Conservation (phyloP, 2,888 invertebrate genomes). For the Orthonychiurus folsomi region DNA sequence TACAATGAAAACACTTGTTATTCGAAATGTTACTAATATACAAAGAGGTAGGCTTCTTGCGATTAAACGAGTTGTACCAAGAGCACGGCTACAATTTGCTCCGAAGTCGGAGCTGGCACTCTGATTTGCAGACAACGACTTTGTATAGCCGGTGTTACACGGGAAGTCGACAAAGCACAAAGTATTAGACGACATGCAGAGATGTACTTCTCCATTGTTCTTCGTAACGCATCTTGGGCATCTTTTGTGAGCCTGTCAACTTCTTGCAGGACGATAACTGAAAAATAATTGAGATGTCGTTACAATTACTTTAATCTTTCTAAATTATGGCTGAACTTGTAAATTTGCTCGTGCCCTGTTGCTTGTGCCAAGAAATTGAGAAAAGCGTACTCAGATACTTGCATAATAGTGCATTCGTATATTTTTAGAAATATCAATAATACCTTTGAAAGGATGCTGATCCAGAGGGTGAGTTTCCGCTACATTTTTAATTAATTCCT, state of each 20-base stretch:
- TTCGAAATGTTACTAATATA: background rate
- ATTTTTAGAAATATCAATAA: conserved; percentile 3
- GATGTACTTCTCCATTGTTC: conserved; percentile 99
- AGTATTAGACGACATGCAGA: conserved; percentile 87
- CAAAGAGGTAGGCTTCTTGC: too few relatives aligned
- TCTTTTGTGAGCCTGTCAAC: conserved; percentile 92
- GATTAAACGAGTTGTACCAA: too few relatives aligned
- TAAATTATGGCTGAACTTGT: background rate
- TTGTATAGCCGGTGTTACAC: conserved; percentile 92
- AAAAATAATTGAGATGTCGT: conserved; percentile 32
- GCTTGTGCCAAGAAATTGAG: too few relatives aligned
- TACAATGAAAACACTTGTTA: background rate
- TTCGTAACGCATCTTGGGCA: conserved; percentile 92
- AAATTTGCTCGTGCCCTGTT: too few relatives aligned
- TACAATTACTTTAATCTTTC: background rate
- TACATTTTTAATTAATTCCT: conserved; percentile 93
- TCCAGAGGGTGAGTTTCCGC: conserved; percentile 95
- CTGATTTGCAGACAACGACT: conserved; percentile 88
- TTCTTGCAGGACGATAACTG: conserved; percentile 87
- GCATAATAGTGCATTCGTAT: too few relatives aligned
- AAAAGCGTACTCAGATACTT: too few relatives aligned
- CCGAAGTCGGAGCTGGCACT: conserved; percentile 74
- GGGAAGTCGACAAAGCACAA: conserved; percentile 86
- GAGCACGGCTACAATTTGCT: conserved; percentile 62
- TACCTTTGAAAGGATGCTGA: conserved; percentile 86